A percentile compares a stretch with the other conserved stretches of the same genome.
These are phyloP conservation scores for Coilia nasus DNA, from an alignment of 2,797 vertebrate genomes.

Conservation along the genomic window DNA sequence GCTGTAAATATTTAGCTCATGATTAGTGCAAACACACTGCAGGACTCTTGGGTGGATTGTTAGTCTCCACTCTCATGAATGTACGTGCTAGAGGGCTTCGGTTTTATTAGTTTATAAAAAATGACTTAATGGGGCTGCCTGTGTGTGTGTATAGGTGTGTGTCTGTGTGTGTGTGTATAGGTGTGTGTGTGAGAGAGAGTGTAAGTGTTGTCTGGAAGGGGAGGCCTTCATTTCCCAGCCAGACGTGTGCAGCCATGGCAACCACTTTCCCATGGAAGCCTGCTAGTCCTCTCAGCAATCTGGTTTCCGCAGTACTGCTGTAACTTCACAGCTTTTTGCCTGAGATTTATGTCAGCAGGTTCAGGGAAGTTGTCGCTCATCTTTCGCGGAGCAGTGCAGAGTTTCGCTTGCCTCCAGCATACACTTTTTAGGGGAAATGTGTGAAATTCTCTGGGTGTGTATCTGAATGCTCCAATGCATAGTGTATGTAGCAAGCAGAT, in stretches of 20 bases:
- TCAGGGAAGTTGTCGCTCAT: background rate
- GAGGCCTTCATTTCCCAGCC: constrained; percentile 41
- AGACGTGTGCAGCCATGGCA: constrained; percentile 51
- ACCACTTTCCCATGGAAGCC: constrained; percentile 45
- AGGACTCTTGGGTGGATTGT: background rate
- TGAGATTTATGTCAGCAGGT: constrained; percentile 36
- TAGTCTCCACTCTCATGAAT: background rate
- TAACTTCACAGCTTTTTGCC: constrained; percentile 27
- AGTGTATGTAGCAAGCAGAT: too few relatives aligned
- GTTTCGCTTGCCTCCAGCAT: background rate
- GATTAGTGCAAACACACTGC: background rate
- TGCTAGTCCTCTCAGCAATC: constrained; percentile 38
- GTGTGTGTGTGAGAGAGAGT: too few relatives aligned
- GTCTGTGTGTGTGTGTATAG: background rate
- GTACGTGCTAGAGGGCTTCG: background rate
- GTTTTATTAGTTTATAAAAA: constrained; percentile 9
- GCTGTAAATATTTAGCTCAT: background rate
- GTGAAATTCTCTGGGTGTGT: background rate
- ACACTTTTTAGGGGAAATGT: background rate
- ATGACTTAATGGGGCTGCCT: background rate
- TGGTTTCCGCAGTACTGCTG: constrained; percentile 40
- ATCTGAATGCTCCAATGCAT: too few relatives aligned
- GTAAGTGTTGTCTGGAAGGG: constrained; percentile 17
- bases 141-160: background rate
- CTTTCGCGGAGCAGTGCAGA: background rate